Evolutionary conservation across 2,797 vertebrate species (phyloP), one percentile per base, ranked within the genome.

Genomic region (Eidolon dupreanum): DNA sequence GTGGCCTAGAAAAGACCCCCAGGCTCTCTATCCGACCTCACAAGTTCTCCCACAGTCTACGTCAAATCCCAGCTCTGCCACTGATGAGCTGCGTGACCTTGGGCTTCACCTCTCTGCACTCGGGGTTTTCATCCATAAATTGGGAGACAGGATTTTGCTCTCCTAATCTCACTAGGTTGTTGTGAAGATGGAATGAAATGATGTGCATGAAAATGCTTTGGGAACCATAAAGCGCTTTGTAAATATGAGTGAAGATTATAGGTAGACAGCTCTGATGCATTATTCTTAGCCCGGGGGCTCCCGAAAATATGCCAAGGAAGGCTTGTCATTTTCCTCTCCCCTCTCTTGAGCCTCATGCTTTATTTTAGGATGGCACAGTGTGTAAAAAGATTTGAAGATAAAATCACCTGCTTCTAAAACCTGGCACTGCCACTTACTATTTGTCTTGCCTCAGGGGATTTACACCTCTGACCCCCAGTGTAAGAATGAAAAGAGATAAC

Each of bases 21-120:
- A 6, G 88, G 13, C 8, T 36, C 41, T 41, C 8, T 49, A 26
- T 12, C 36, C 31, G 33, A 3, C 31, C 20, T 26, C 15, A 3
- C n/a, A 43, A 10, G 12, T 28, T 59, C 36, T 38, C 70, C 26
- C 17, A 0, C 1, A 1, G n/a, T 49, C 92, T 88, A 5, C 17
- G 31, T 95, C 63, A 43, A 73, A 71, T 51, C 61, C 43, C 49
- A 68, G 59, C 26, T 38, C 68, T 57, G 77, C 66, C 66, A 0
- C 20, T 2, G 5, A 13, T 6, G 24, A 73, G 63, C 78, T 46
- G 28, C 38, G 74, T 82, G 78, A 59, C 77, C 63, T 70, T 61
- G 88, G 88, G 71, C 61, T 63, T 89, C 11, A 24, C 82, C 22
- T 81, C 94, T 97, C 75, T 53, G 84, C 85, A 70, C 31, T 73